Conservation (phyloP, 1,140 invertebrate species). For the Drosophila bocki region DNA sequence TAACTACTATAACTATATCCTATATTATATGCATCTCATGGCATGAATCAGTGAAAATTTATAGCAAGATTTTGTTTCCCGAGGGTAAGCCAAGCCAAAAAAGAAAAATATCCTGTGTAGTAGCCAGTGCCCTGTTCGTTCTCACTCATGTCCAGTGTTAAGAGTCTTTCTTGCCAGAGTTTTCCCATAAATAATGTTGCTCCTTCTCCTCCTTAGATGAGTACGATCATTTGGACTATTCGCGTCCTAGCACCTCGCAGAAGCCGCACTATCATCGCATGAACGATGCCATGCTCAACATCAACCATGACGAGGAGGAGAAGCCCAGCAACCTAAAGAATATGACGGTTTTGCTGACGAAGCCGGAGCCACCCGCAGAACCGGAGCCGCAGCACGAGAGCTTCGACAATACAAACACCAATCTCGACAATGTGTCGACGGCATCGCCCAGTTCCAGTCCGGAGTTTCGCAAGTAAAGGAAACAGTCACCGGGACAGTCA, state of each 20-base stretch:
- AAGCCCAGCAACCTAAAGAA: slow-evolving; percentile 82
- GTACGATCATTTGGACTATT: slow-evolving; percentile 95
- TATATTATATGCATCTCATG: slow-evolving; percentile 46
- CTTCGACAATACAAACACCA: slow-evolving; percentile 76
- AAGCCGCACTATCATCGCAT: slow-evolving; percentile 93
- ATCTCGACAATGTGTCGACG: slow-evolving; percentile 69
- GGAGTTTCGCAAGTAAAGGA: slow-evolving; percentile 60
- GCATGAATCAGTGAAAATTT: slow-evolving; percentile 77
- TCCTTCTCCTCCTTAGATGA: slow-evolving; percentile 84
- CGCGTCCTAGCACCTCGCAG: slow-evolving; percentile 91
- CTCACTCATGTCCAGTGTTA: slow-evolving; percentile 39
- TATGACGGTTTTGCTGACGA: slow-evolving; percentile 71
- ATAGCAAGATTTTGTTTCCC: slow-evolving; percentile 81
- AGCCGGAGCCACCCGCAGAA: slow-evolving; percentile 52
- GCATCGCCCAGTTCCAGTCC: slow-evolving; percentile 79
- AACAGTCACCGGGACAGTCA: slow-evolving; percentile 9
- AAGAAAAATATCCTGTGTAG: slow-evolving; percentile 25
- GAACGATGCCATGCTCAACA: slow-evolving; percentile 80
- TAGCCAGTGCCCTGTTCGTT: slow-evolving; percentile 22
- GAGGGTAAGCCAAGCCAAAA: slow-evolving; percentile 76
- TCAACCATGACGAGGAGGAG: slow-evolving; percentile 79
- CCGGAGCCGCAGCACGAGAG: slow-evolving; percentile 72
- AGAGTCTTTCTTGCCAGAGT: neutral
- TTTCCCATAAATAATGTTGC: slow-evolving; percentile 3
- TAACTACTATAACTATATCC: slow-evolving; percentile 41